Evolutionary conservation across 2,797 vertebrate genomes (phyloP).

Genomic region (Iguana delicatissima): DNA sequence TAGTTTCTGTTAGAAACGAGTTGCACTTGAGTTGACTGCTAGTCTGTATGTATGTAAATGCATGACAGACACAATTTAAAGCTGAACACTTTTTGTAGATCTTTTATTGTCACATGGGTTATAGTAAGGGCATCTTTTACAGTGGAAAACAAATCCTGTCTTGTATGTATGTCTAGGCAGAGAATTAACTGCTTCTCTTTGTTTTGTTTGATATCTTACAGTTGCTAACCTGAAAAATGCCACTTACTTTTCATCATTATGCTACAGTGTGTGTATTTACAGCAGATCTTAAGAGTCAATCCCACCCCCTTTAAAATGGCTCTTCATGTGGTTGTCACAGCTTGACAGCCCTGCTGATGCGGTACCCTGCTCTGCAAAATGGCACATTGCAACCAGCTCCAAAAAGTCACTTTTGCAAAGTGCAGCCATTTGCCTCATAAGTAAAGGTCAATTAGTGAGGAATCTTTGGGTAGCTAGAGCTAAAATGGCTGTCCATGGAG

Average conservation of each 20-base stretch:
- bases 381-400: not conserved
- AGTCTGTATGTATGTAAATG: not conserved
- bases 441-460: conserved; percentile 19
- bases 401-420: conserved; percentile 37
- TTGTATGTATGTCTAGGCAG: not conserved
- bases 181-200: not conserved
- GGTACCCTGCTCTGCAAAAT: conserved; percentile 3
- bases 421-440: conserved; percentile 22
- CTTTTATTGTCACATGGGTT: not conserved
- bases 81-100: conserved; percentile 35
- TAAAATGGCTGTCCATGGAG: conserved; percentile 44
- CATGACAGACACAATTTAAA: conserved; percentile 18
- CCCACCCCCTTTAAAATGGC: not conserved
- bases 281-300: conserved; percentile 22
- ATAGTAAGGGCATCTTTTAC: conserved; percentile 29
- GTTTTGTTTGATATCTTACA: fast-evolving
- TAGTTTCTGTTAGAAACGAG: not conserved
- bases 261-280: not conserved
- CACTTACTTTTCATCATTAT: not conserved
- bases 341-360: not conserved
- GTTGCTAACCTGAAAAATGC: not conserved
- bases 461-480: conserved; percentile 7
- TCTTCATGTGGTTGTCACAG: not conserved
- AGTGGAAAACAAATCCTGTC: conserved; percentile 40
- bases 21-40: conserved; percentile 25